Evolutionary conservation across 2,113 vertebrate genomes (phyloP).

Genomic region (Fulmarus glacialis): DNA sequence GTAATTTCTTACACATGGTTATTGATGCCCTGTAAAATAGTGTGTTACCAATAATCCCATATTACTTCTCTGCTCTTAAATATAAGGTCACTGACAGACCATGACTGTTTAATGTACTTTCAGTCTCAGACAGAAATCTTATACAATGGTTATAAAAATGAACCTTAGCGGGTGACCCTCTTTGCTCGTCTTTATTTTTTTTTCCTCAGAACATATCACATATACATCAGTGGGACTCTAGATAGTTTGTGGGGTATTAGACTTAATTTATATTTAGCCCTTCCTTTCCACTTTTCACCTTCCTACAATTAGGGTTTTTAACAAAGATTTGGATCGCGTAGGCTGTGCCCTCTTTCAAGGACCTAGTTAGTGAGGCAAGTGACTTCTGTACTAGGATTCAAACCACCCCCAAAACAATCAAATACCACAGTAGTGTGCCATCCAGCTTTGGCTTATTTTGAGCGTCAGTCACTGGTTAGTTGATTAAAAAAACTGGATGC

Average conservation of each 20-base stretch:
- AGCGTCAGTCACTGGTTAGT: not conserved
- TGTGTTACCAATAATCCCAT: slow-evolving; percentile 62
- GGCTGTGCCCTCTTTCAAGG: not conserved
- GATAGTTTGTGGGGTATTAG: not conserved
- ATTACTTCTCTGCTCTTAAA: slow-evolving; percentile 68
- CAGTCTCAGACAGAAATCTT: slow-evolving; percentile 48
- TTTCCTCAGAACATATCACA: not conserved
- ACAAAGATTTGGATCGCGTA: not conserved
- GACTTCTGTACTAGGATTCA: not conserved
- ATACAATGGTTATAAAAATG: slow-evolving; percentile 29
- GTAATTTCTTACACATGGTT: slow-evolving; percentile 69
- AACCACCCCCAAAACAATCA: not conserved
- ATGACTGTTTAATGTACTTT: slow-evolving; percentile 47
- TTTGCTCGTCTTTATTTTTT: not conserved
- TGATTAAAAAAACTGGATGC: not conserved
- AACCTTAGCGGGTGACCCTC: not conserved
- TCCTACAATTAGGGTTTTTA: not conserved
- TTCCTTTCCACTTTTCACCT: not conserved
- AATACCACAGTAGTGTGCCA: not conserved
- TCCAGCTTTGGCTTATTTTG: rapidly evolving
- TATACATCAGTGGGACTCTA: not conserved
- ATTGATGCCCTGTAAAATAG: slow-evolving; percentile 62
- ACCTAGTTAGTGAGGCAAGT: not conserved
- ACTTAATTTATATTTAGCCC: not conserved
- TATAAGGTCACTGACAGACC: slow-evolving; percentile 64